Conservation (phyloP, 1,140 invertebrate genomes). For the Diplogasteroides magnus region DNA sequence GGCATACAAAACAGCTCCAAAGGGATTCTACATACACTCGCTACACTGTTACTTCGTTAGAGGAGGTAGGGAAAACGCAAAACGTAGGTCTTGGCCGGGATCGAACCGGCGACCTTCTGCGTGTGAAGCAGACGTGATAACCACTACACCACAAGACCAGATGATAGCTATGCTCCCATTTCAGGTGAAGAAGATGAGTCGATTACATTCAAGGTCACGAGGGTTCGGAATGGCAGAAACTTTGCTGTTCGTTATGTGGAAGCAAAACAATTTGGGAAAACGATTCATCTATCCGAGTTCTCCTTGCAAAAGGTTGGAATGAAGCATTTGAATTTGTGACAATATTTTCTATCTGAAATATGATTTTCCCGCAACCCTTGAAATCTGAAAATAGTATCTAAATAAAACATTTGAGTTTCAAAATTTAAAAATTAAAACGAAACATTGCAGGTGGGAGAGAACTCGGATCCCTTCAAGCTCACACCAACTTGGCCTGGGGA, state of each 20-base stretch:
- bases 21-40: slow-evolving; percentile 29
- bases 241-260: slow-evolving; percentile 31
- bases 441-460: no score
- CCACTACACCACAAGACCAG: slow-evolving; percentile 36
- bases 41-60: slow-evolving; percentile 33
- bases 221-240: slow-evolving; percentile 23
- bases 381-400: no score
- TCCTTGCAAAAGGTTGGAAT: slow-evolving; percentile 26
- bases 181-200: slow-evolving; percentile 25
- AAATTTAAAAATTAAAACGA: no score
- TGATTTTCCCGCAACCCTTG: no score
- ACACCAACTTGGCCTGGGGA: no score
- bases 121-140: slow-evolving; percentile 42
- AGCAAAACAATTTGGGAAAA: slow-evolving; percentile 27
- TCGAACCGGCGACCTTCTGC: slow-evolving; percentile 41
- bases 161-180: background rate
- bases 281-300: slow-evolving; percentile 29
- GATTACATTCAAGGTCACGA: slow-evolving; percentile 29
- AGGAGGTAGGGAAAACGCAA: slow-evolving; percentile 21
- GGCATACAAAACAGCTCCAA: slow-evolving; percentile 26
- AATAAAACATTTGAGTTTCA: no score
- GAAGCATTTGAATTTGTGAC: slow-evolving; percentile 9
- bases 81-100: slow-evolving; percentile 30
- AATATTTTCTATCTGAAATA: slow-evolving; percentile 19
- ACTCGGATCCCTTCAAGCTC: no score